phyloP scores from a whole-genome alignment of 2,797 vertebrate species.

The Dendrocincla fuliginosa region DNA sequence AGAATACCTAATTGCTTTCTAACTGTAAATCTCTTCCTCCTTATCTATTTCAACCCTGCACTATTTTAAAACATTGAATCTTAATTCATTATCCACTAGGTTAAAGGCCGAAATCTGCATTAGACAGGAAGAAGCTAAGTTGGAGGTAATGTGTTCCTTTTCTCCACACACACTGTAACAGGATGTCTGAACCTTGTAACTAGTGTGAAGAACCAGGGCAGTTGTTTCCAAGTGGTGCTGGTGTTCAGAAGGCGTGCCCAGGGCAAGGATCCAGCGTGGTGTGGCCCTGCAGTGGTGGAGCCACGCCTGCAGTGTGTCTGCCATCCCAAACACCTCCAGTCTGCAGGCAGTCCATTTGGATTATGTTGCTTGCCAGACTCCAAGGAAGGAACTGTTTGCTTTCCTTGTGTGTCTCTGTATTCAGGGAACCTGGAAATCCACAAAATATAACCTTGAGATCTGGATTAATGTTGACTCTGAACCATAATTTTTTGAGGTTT shows the following conservation, averaged over 20 bases:
- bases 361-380: neutral
- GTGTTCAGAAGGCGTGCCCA: neutral
- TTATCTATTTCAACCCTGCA: neutral
- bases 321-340: neutral
- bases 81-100: constrained; percentile 62
- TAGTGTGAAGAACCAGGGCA: neutral
- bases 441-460: neutral
- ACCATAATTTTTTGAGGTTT: neutral
- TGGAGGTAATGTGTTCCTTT: constrained; percentile 58
- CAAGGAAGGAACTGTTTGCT: neutral
- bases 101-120: constrained; percentile 44
- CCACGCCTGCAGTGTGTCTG: neutral
- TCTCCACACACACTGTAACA: neutral
- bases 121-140: constrained; percentile 33
- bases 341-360: neutral
- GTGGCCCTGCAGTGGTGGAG: neutral
- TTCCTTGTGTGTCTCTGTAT: neutral
- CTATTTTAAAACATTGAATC: constrained; percentile 28
- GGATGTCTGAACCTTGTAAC: neutral
- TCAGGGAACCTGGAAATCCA: neutral
- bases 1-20: neutral
- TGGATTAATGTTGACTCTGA: neutral
- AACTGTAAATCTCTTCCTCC: neutral
- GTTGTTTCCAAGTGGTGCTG: neutral
- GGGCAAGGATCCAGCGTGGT: neutral